Conservation (phyloP, 2,888 invertebrate species). For the Glyphotaelius pellucidus region DNA sequence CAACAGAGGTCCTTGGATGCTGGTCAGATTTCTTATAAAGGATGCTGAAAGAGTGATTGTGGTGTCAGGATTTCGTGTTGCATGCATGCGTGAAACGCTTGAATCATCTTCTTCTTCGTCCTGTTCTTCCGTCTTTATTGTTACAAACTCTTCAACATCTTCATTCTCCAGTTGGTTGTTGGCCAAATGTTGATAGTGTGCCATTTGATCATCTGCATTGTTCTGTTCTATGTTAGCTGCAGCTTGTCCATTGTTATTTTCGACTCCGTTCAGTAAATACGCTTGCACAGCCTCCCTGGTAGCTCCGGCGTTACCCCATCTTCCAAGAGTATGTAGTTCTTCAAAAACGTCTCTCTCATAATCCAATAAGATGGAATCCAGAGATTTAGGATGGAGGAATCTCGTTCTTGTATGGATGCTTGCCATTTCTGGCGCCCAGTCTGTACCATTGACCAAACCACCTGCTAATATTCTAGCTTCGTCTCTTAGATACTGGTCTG, state of each 20-base stretch:
- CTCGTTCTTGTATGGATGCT: conserved; percentile 79
- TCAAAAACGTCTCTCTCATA: conserved; percentile 86
- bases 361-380: conserved; percentile 83
- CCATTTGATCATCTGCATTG: not conserved
- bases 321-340: conserved; percentile 84
- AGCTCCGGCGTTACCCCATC: conserved; percentile 72
- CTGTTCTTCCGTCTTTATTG: conserved; percentile 63
- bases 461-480: conserved; percentile 77
- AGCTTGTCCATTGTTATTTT: conserved; percentile 50
- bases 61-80: conserved; percentile 68
- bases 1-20: conserved; percentile 68
- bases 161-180: conserved; percentile 61
- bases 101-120: conserved; percentile 57
- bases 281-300: conserved; percentile 59
- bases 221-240: conserved; percentile 68
- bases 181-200: conserved; percentile 38
- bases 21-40: conserved; percentile 73
- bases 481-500: conserved; percentile 82
- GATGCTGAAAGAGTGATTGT: conserved; percentile 72
- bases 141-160: conserved; percentile 63
- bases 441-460: conserved; percentile 82
- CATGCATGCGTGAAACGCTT: conserved; percentile 67
- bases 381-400: conserved; percentile 83
- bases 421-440: conserved; percentile 80
- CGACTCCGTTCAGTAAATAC: conserved; percentile 65